Evolutionary conservation across 2,797 vertebrate genomes (phyloP).

Genomic region (Poecilia wingei): DNA sequence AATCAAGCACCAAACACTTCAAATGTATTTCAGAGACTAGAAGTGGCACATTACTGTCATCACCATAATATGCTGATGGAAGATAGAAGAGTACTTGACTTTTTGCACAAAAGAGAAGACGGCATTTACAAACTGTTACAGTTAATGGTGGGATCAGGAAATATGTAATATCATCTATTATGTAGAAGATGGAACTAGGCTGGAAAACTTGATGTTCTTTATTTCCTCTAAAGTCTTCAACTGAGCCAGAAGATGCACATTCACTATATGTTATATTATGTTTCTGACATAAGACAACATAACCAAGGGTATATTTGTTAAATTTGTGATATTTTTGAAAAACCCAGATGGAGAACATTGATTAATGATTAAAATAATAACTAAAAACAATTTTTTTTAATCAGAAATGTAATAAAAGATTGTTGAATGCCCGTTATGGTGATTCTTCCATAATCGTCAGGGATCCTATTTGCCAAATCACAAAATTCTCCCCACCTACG

Average conservation of each 20-base stretch:
- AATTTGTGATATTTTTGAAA: neutral
- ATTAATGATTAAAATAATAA: neutral
- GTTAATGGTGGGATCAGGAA: neutral
- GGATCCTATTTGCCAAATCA: neutral
- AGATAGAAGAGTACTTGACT: slow-evolving; percentile 15
- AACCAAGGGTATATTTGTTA: neutral
- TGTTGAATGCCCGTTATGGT: neutral
- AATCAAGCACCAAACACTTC: slow-evolving; percentile 42
- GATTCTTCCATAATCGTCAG: neutral
- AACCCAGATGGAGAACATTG: neutral
- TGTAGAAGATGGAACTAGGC: neutral
- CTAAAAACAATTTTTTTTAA: neutral
- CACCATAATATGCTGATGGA: slow-evolving; percentile 28
- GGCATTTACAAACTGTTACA: neutral
- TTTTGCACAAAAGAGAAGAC: slow-evolving; percentile 25
- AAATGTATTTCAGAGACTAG: slow-evolving; percentile 59
- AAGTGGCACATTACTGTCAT: slow-evolving; percentile 34
- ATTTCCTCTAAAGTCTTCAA: neutral
- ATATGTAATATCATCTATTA: neutral
- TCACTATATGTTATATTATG: neutral
- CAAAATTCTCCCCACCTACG: neutral
- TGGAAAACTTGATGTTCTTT: neutral
- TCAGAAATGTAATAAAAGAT: neutral
- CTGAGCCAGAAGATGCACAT: neutral
- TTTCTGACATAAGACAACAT: neutral